These are phyloP conservation scores for Aethes cnicana DNA, from an alignment of 2,888 invertebrate species.

Conservation along the genomic window DNA sequence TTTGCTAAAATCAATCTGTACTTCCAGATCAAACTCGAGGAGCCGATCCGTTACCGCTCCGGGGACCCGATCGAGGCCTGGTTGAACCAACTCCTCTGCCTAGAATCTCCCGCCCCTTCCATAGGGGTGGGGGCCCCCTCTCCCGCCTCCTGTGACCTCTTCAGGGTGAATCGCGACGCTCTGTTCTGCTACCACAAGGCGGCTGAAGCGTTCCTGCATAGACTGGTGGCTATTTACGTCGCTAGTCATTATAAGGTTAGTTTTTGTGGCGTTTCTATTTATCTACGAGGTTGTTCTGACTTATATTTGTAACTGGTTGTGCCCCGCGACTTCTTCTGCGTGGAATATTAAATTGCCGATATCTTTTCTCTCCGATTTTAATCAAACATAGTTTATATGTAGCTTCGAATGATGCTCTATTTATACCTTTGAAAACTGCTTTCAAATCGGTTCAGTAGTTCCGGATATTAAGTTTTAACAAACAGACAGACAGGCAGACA, in stretches of 20 bases:
- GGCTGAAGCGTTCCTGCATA: constrained; percentile 94
- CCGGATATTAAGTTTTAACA: no score
- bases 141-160: constrained; percentile 94
- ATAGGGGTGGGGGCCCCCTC: constrained; percentile 92
- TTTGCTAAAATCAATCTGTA: not conserved
- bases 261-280: no score
- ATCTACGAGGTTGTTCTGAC: no score
- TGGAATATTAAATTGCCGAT: no score
- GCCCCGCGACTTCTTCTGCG: no score
- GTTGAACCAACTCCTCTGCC: constrained; percentile 94
- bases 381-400: no score
- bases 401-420: no score
- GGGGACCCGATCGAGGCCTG: constrained; percentile 95
- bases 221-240: constrained; percentile 96
- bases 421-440: no score
- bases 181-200: constrained; percentile 98
- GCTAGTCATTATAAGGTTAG: constrained; percentile 97
- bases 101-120: constrained; percentile 89
- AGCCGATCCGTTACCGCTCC: constrained; percentile 96
- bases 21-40: constrained; percentile 89
- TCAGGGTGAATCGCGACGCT: constrained; percentile 92
- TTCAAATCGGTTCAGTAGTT: no score
- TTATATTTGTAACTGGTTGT: no score
- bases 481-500: no score
- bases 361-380: no score